Evolutionary conservation across 2,113 vertebrate genomes (phyloP).

Genomic region (Mesocricetus auratus): DNA sequence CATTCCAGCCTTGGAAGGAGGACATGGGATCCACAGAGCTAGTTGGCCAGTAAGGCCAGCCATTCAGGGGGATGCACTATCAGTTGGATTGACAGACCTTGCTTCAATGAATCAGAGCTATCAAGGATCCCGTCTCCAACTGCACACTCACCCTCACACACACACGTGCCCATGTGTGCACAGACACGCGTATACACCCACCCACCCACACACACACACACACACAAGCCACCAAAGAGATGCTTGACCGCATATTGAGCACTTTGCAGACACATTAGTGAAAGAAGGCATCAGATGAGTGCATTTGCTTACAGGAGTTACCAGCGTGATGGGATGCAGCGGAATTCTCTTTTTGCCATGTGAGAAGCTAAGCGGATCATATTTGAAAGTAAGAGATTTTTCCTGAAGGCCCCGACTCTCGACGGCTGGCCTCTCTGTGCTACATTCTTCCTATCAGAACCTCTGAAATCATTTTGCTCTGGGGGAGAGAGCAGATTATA

Average conservation of each 20-base stretch:
- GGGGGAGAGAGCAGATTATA: constrained; percentile 80
- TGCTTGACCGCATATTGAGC: too few relatives aligned
- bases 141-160: neutral
- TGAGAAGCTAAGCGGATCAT: neutral
- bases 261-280: neutral
- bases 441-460: constrained; percentile 69
- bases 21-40: neutral
- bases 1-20: neutral
- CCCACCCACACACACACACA: neutral
- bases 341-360: neutral
- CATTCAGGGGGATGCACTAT: too few relatives aligned
- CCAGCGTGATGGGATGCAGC: neutral
- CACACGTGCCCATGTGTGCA: too few relatives aligned
- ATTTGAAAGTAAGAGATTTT: neutral
- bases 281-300: rapidly evolving
- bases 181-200: neutral
- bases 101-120: neutral
- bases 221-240: neutral
- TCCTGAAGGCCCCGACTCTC: neutral
- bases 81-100: neutral
- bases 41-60: neutral
- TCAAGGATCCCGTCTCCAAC: neutral
- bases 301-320: neutral
- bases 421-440: neutral
- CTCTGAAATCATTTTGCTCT: constrained; percentile 83